Base-by-base conservation (phyloP, 2,888 invertebrate genomes). In the Meghimatium bilineatum region DNA sequence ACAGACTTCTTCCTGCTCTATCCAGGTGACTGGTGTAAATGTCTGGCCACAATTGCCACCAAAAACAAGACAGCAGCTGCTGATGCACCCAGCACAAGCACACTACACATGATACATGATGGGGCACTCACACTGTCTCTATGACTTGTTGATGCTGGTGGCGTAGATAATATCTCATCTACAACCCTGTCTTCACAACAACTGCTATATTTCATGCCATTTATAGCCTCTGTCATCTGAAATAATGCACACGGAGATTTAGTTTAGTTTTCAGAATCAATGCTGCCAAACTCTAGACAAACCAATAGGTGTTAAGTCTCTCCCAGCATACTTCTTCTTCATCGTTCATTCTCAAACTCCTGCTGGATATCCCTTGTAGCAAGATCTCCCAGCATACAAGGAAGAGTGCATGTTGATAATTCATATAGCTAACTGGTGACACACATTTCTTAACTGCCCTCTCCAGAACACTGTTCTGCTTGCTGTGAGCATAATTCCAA, bases 151-250 rank as follows among this genome's bases (percentile, higher is more conserved):
- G 72, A 17, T 26, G 23, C 83, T 23, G 80, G 12, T 32, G 81
- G 44, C 6, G 88, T 86, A 60, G 86, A 87, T 63, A 90, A 75
- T 32, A 88, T 79, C 10, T 87, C 44, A 5, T 8, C 6, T 76
- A n/a, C 90, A 90, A n/a, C 90, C 87, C 52, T 90, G 86, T 60
- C 89, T 44, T 12, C 89, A 69, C 88, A 88, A 86, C 88, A 82
- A 34, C 52, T 74, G 44, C 74, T 44, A 60, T 71, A 74, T 6
- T 29, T 81, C 8, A 74, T 75, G n/a, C 56, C 82, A 44, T 72
- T 80, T 20, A 44, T 38, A 23, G 74, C 63, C 5, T 85, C 90
- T 87, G 90, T 90, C 83, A 89, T 82, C 81, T 86, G 80, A 60
- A 86, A 86, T 12, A 69, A 44, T 29, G 3, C n/a, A 72, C 26